Conservation (phyloP, 2,888 invertebrate species). For the Oeneis ivallda region DNA sequence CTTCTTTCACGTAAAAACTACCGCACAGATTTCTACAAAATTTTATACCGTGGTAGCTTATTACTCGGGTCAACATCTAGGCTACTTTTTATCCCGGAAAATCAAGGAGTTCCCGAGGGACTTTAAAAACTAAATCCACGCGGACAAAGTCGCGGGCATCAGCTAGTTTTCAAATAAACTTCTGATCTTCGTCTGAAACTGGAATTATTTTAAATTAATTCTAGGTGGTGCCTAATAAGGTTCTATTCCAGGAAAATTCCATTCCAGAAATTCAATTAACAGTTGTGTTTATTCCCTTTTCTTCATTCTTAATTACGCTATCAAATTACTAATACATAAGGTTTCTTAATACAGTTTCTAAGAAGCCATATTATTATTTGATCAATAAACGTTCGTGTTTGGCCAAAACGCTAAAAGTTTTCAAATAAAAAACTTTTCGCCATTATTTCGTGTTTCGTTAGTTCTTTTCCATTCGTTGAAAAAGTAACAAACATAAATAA, state of each 20-base stretch:
- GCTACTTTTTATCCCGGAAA: no score
- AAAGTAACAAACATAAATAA: slow-evolving; percentile 13
- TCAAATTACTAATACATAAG: slow-evolving; percentile 16
- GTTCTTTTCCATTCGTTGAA: slow-evolving; percentile 10
- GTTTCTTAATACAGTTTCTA: slow-evolving; percentile 19
- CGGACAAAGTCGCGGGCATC: no score
- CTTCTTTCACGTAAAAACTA: no score
- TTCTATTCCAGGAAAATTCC: neutral
- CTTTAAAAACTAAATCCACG: no score
- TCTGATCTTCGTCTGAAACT: neutral
- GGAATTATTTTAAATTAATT: neutral
- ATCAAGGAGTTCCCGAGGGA: no score
- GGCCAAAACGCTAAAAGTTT: slow-evolving; percentile 39
- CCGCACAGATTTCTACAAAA: no score
- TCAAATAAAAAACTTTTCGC: slow-evolving; percentile 41
- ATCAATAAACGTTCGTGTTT: slow-evolving; percentile 35
- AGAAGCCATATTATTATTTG: slow-evolving; percentile 32
- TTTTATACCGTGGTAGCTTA: no score
- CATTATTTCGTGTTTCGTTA: slow-evolving; percentile 38
- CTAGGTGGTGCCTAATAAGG: neutral
- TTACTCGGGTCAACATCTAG: no score
- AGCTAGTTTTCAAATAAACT: no score
- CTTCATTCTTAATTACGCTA: neutral
- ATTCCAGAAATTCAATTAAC: slow-evolving; percentile 2
- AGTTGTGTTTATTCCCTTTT: slow-evolving; percentile 1